Base-by-base conservation (phyloP, 2,888 invertebrate species). In the Lasioglossum leucozonium region DNA sequence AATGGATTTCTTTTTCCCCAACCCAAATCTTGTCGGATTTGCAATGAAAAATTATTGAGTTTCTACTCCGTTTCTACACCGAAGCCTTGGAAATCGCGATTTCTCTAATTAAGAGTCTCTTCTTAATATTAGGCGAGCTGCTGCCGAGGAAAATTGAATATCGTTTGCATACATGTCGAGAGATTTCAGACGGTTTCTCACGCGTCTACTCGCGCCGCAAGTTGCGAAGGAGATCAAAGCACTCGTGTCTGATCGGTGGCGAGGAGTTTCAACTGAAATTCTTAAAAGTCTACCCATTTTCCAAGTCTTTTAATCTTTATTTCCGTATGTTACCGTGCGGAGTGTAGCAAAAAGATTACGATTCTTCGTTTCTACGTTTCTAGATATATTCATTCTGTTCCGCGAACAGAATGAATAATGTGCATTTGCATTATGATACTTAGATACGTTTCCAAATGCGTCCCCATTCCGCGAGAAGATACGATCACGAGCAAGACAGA, bases 181-280 rank as follows among this genome's bases (percentile, higher is more conserved):
- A 84, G 72, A 84, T 84, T 84, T 84, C 84, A 73, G 58, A 26
- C 30, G 47, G 22, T 30, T 26, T 72, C 42, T 4, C 42, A 26
- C 73, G 6, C 22, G 58, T 71, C 77, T 74, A 51, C 26, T 1
- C 8, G 2, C 16, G 42, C 18, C 44, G 4, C 44, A n/a, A 26
- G 22, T 16, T 18, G 4, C n/a, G 42, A n/a, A 10, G 40, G 37
- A 69, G 73, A 58, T 79, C 79, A 26, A 72, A 67, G 55, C 34
- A 65, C 77, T 34, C 13, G 67, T 30, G 88, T 90, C 82, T 81
- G 81, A 84, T 79, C 82, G 72, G 26, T 81, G 62, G 58, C 65
- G 58, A 51, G 67, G 58, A 85, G 77, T 77, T 81, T 89, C 81
- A 72, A 89, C 86, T 88, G 85, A 83, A 83, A 82, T 75, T 82